These are phyloP conservation scores for Hippasteria phrygiana DNA, from an alignment of 53 echinoderm and acorn worm genomes.

Conservation along the genomic window DNA sequence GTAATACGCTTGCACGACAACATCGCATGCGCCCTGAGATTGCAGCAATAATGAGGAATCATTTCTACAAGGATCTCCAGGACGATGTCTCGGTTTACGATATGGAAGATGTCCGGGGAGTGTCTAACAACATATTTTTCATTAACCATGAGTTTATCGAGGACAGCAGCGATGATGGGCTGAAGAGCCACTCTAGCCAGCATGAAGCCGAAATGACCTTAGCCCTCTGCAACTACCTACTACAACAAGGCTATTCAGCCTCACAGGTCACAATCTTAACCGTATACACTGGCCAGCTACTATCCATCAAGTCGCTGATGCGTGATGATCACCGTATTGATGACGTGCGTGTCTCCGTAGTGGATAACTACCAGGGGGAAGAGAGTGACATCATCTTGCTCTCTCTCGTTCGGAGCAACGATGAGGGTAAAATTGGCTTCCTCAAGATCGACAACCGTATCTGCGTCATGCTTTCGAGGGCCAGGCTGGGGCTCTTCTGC, in stretches of 20 bases:
- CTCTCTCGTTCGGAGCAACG: slow-evolving; percentile 94
- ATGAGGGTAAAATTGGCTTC: slow-evolving; percentile 87
- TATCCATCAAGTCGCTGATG: slow-evolving; percentile 66
- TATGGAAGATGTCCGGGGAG: slow-evolving; percentile 76
- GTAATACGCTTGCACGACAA: slow-evolving; percentile 71
- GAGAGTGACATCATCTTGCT: slow-evolving; percentile 93
- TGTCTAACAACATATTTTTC: slow-evolving; percentile 80
- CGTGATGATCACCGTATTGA: slow-evolving; percentile 47
- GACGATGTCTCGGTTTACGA: slow-evolving; percentile 76
- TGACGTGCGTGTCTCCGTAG: slow-evolving; percentile 75
- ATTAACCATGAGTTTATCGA: slow-evolving; percentile 78
- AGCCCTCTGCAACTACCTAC: slow-evolving; percentile 79
- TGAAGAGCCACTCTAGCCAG: slow-evolving; percentile 81
- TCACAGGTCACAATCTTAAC: slow-evolving; percentile 87
- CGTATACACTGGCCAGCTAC: slow-evolving; percentile 82
- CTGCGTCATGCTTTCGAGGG: slow-evolving; percentile 94
- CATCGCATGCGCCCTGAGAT: slow-evolving; percentile 98
- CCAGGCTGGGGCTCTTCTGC: slow-evolving; percentile 87
- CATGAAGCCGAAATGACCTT: slow-evolving; percentile 79
- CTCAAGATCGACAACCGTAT: slow-evolving; percentile 86
- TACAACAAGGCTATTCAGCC: slow-evolving; percentile 85
- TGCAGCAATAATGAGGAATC: slow-evolving; percentile 73
- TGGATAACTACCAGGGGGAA: slow-evolving; percentile 96
- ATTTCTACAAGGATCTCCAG: slow-evolving; percentile 81
- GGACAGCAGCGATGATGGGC: slow-evolving; percentile 62